Evolutionary conservation across 2,113 vertebrate genomes (phyloP), one percentile per base, ranked within the genome.

Genomic region (Pteruthius melanotis): DNA sequence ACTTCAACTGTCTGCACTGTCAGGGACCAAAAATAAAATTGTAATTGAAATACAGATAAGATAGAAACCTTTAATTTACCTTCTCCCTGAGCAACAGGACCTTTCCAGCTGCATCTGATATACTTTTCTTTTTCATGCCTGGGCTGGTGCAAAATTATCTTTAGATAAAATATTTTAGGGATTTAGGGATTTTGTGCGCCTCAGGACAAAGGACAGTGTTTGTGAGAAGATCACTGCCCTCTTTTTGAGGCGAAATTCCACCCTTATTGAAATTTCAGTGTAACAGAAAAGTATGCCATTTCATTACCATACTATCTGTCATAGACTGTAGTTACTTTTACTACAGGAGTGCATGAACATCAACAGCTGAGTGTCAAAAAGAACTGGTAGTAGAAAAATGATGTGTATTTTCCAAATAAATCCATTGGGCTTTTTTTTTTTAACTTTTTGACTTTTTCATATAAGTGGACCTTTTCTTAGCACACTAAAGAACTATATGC

Each of bases 11-110:
- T 72, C 96, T 96, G 78, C 92, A 87, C 95, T 97, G 94, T 83
- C 63, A 86, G 95, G 91, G 70, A 98, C 97, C 94, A 96, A 98
- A 97, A 97, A 88, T 97, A 97, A 98, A 97, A 97, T 95, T 95
- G 95, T 98, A 98, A 98, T 97, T 98, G 97, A 98, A 98, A 98
- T 97, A 97, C 87, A 96, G 95, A 97, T 97, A 98, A 98, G 97
- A 97, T 94, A 97, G 96, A 97, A 97, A 93, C 95, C 97, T 98
- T 98, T 97, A 97, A 97, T 98, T 98, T 97, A 94, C 97, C 96
- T 97, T 97, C 93, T 97, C 97, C 97, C 97, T 95, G 80, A 97
- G 97, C 97, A 97, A 95, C 91, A 89, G 93, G 94, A 97, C 90
- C 97, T 97, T 96, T 90, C 90, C 78, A 90, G 87, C 92, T 96